These are phyloP conservation scores for Galemys pyrenaicus DNA, from an alignment of 2,113 vertebrate genomes.

Conservation along the genomic window DNA sequence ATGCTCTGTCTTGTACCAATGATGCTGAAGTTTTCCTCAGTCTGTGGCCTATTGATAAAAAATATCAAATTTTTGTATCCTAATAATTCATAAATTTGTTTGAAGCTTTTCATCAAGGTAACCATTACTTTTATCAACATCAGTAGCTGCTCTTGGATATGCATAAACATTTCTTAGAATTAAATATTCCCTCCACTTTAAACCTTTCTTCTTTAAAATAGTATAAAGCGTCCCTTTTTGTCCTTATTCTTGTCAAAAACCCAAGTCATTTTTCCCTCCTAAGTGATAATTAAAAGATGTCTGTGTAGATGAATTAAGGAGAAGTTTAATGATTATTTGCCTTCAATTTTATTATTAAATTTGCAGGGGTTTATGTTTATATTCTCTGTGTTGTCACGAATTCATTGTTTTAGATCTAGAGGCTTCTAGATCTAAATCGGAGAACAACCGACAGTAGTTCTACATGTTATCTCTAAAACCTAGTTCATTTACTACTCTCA, in stretches of 20 bases:
- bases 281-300: constrained; percentile 45
- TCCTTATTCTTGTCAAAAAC: constrained; percentile 57
- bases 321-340: constrained; percentile 48
- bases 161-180: constrained; percentile 45
- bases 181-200: constrained; percentile 43
- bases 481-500: constrained; percentile 69
- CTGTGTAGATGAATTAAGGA: neutral
- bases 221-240: neutral
- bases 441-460: constrained; percentile 65
- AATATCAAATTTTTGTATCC: constrained; percentile 27
- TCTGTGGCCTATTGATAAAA: neutral
- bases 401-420: constrained; percentile 43
- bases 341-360: constrained; percentile 56
- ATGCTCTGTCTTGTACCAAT: neutral
- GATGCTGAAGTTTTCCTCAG: neutral
- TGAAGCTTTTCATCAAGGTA: constrained; percentile 39
- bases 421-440: constrained; percentile 68
- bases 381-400: constrained; percentile 54
- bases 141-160: neutral
- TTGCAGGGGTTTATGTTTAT: constrained; percentile 36
- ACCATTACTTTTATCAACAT: constrained; percentile 55
- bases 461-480: constrained; percentile 55
- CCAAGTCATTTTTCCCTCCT: constrained; percentile 24
- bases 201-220: constrained; percentile 52
- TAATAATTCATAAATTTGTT: constrained; percentile 37